Evolutionary conservation across 2,888 invertebrate genomes (phyloP), one percentile per base, ranked within the genome.

Genomic region (Eupeodes latifasciatus): DNA sequence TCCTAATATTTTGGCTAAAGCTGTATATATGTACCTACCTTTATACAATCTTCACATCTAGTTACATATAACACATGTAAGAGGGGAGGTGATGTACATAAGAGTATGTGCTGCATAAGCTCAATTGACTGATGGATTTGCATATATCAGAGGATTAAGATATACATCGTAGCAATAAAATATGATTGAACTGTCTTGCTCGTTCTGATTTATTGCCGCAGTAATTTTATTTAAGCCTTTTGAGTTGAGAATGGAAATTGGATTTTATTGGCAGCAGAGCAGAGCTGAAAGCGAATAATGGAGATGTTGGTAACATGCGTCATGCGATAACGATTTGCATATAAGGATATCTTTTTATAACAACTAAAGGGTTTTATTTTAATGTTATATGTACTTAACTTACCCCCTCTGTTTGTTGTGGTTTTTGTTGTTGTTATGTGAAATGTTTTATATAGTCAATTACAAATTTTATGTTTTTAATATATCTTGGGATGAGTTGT

Each of bases 111-210:
- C 44, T 66, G 77, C 36, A 71, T 12, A 81, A 16, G 59, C 64
- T 71, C 66, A 77, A 72, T 78, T 85, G 81, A 81, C 77, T 72
- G 81, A 78, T 78, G 72, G 16, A 74, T 78, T 77, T 81, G 78
- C 74, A 81, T 85, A 81, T 74, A 78, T 85, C 74, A 74, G 77
- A 81, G 55, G 77, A 74, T 67, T 83, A 74, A 78, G 78, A 83
- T 83, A 67, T 49, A 78, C 55, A 74, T 77, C 66, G 61, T 10
- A 34, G 78, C 81, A 81, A 78, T 85, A 85, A 85, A 85, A 85
- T 85, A 85, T 85, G 85, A 85, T 85, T 81, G 77, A 78, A 81
- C 81, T 85, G 81, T 85, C 81, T 78, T 74, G 81, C 81, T 55
- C 34, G 47, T 78, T 85, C 74, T 85, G 85, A 85, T 81, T 85